Conservation (phyloP, 1,140 invertebrate genomes). For the Branchinecta lindahli region DNA sequence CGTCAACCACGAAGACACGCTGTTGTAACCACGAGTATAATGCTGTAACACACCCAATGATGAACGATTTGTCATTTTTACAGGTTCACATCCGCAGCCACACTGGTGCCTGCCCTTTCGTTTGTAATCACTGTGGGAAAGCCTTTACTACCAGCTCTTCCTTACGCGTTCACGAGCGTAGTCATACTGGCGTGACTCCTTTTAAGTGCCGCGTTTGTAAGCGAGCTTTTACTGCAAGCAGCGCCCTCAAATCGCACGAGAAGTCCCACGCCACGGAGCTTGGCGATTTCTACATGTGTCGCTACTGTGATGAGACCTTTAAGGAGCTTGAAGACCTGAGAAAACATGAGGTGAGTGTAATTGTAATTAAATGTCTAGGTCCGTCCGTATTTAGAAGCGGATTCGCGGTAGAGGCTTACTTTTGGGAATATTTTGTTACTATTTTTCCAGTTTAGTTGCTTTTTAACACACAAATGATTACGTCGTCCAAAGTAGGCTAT, state of each 20-base stretch:
- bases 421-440: too few species aligned
- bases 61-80: conserved; percentile 27
- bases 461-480: too few species aligned
- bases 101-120: conserved; percentile 93
- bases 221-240: not conserved
- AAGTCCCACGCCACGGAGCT: not conserved
- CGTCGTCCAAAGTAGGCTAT: too few species aligned
- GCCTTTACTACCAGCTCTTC: conserved; percentile 78
- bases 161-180: not conserved
- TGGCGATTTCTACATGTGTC: not conserved
- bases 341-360: not conserved
- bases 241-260: not conserved
- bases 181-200: not conserved
- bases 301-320: not conserved
- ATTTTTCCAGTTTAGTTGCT: too few species aligned
- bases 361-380: not conserved
- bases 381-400: too few species aligned
- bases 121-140: conserved; percentile 83
- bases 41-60: too few species aligned
- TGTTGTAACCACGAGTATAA: too few species aligned
- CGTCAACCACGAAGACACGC: too few species aligned
- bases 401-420: too few species aligned
- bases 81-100: conserved; percentile 98
- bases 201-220: not conserved
- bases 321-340: not conserved